Evolutionary conservation across 1,140 invertebrate genomes (phyloP), one percentile per base, ranked within the genome.

Genomic region (Aleiodes sp.): DNA sequence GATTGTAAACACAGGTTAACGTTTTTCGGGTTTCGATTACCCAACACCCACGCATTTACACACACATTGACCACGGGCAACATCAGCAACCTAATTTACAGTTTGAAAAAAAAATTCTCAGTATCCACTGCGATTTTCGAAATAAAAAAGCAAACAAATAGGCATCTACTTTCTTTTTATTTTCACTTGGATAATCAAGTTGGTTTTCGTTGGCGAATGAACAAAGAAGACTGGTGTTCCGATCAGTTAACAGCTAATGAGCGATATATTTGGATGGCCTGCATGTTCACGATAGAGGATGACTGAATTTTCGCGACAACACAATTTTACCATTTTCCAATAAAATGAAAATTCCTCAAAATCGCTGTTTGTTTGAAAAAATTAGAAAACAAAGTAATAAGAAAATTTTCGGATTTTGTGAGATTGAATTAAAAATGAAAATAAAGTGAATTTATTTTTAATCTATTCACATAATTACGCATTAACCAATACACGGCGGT

Each of bases 161-260:
- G n/a, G n/a, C n/a, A n/a, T n/a, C n/a, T n/a, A n/a, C n/a, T n/a
- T 10, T 35, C 31, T 35, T 10, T 35, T 35, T 10, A 35, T 35
- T 35, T 35, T 35, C 31, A 4, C 10, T n/a, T n/a, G n/a, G 10
- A 35, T 35, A 4, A 10, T 35, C 31, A 35, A 4, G 31, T 35
- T 35, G 4, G 31, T 35, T 35, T 35, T 35, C 10, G 31, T 35
- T 35, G 31, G 31, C 31, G 31, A 35, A 4, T 46, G 12, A 6
- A 46, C 41, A 2, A 14, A 46, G 41, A 46, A 19, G 2, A 12
- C 56, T 68, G 59, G 64, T 72, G 74, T 76, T 75, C 61, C 77
- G 73, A 80, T 76, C 76, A 80, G 75, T 78, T 79, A 79, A 72
- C 72, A 57, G 66, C 74, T 78, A 79, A 80, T 78, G 76, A 78